A percentile compares a stretch with the other conserved stretches of the same genome.
These are phyloP conservation scores for Gambusia yucatana DNA, from an alignment of 2,797 vertebrate genomes.

Conservation along the genomic window DNA sequence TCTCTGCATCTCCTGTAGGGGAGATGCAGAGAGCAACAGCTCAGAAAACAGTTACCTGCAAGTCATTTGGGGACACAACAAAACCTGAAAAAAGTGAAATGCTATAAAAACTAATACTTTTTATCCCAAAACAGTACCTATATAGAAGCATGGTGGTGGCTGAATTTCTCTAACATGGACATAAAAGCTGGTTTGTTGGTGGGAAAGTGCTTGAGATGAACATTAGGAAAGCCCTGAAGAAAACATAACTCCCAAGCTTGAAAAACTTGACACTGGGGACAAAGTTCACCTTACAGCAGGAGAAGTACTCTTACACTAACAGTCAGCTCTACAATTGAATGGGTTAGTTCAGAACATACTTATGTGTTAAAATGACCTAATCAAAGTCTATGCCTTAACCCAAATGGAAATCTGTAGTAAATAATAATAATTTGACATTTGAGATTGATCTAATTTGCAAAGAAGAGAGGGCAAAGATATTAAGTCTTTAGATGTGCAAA, in stretches of 20 bases:
- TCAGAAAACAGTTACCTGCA: neutral
- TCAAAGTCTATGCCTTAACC: neutral
- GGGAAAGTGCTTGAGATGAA: neutral
- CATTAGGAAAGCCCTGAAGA: neutral
- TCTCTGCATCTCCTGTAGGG: too few species aligned
- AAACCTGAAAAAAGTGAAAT: neutral
- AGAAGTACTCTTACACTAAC: neutral
- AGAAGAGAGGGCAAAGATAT: neutral
- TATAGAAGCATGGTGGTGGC: neutral
- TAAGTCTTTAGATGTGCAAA: neutral
- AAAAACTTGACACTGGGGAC: neutral
- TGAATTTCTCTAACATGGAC: neutral
- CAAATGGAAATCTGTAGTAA: neutral
- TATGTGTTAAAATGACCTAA: neutral
- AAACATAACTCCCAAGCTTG: neutral
- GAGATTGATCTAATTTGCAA: neutral
- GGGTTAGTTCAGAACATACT: neutral
- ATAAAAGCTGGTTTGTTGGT: neutral
- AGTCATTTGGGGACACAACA: too few species aligned
- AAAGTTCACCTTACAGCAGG: neutral
- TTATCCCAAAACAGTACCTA: neutral
- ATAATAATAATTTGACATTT: neutral
- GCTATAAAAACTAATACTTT: neutral
- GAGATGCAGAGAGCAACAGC: too few species aligned
- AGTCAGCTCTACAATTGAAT: neutral